These are phyloP conservation scores for Pelecanoides urinatrix DNA, from an alignment of 2,113 vertebrate genomes.

Conservation along the genomic window DNA sequence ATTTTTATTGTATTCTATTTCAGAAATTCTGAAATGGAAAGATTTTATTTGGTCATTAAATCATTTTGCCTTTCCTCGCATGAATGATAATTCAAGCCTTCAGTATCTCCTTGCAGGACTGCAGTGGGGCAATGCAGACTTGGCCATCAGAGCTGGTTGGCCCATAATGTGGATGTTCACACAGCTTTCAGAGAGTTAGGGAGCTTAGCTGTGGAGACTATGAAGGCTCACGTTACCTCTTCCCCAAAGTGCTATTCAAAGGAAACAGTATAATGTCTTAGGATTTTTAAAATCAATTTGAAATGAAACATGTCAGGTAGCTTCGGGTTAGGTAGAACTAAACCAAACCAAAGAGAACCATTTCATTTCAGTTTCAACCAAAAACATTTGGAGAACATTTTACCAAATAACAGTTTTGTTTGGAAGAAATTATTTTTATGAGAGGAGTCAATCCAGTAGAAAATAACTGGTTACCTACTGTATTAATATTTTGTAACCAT, in stretches of 20 bases:
- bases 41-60: not conserved
- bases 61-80: not conserved
- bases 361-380: not conserved
- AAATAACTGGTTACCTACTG: not conserved
- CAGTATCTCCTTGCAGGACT: not conserved
- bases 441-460: not conserved
- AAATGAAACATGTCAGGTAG: not conserved
- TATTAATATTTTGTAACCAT: not conserved
- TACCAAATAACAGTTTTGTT: not conserved
- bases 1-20: not conserved
- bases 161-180: rapidly evolving
- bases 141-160: not conserved
- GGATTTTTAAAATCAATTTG: not conserved
- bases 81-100: not conserved
- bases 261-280: not conserved
- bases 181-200: not conserved
- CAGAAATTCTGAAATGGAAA: not conserved
- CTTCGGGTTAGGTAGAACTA: not conserved
- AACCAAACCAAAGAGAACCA: not conserved
- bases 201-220: not conserved
- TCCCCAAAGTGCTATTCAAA: not conserved
- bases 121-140: not conserved
- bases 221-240: rapidly evolving
- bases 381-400: not conserved
- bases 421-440: not conserved